Evolutionary conservation across 2,888 invertebrate species (phyloP), one percentile per base, ranked within the genome.

Genomic region (Chrysopilus asiliformis): DNA sequence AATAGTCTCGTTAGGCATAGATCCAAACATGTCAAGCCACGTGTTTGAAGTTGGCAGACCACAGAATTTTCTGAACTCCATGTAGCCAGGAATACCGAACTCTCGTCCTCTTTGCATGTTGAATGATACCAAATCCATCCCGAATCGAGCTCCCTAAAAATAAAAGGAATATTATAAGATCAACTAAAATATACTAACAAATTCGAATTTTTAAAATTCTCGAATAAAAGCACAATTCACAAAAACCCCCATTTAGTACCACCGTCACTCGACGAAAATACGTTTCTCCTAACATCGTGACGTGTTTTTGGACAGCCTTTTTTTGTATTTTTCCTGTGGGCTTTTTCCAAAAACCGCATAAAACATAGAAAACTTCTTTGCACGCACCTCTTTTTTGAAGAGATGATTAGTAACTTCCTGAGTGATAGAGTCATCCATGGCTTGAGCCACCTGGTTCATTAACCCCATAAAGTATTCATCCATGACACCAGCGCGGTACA

Each of bases 101-200:
- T 91, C 91, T 43, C 91, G 75, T 33, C 89, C 90, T 55, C 91
- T 72, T 61, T 89, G 87, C 82, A 91, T 86, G 59, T 91, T 91
- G 57, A 91, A 84, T 8, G 90, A 83, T 12, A 89, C 89, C 52
- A 91, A 67, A 60, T 91, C 90, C 76, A 90, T 77, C 46, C 90
- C 90, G 53, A 81, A 84, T 38, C 79, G 66, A 20, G 60, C 55
- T 41, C 60, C 60, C n/a, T n/a, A n/a, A n/a, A n/a, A n/a, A n/a
- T n/a, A n/a, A n/a, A n/a, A n/a, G n/a, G n/a, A n/a, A n/a, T n/a
- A n/a, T n/a, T n/a, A n/a, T n/a, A n/a, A n/a, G n/a, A n/a, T n/a
- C n/a, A n/a, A n/a, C 57, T 3, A 35, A n/a, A 28, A 6, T 26
- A 26, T 24, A 10, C 10, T n/a, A 20, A 35, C 8, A 7, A 25